phyloP scores from a whole-genome alignment of 2,888 invertebrate genomes.

The Agrypnus murinus region DNA sequence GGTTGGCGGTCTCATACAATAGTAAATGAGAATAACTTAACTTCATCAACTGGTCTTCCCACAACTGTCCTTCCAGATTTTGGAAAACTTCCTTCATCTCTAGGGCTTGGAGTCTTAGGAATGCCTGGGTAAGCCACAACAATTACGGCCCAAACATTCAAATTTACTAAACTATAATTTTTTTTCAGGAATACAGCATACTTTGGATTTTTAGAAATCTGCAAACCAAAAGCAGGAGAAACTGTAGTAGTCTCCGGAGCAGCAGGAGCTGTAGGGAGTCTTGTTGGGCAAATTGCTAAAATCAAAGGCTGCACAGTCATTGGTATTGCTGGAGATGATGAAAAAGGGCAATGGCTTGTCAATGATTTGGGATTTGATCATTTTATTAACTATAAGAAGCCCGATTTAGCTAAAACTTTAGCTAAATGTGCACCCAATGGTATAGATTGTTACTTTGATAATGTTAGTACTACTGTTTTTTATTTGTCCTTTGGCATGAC shows the following conservation, averaged over 20 bases:
- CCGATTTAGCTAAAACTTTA: slow-evolving; percentile 73
- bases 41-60: slow-evolving; percentile 68
- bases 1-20: slow-evolving; percentile 82
- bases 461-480: slow-evolving; percentile 70
- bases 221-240: slow-evolving; percentile 82
- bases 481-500: too few relatives aligned
- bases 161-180: background rate
- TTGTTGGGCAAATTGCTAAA: slow-evolving; percentile 87
- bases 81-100: slow-evolving; percentile 75
- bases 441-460: slow-evolving; percentile 85
- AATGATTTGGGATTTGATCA: slow-evolving; percentile 79
- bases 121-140: background rate
- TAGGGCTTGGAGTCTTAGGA: slow-evolving; percentile 78
- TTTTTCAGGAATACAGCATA: slow-evolving; percentile 80
- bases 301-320: slow-evolving; percentile 81
- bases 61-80: slow-evolving; percentile 74
- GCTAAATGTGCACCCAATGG: slow-evolving; percentile 79
- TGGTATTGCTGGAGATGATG: slow-evolving; percentile 81
- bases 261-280: slow-evolving; percentile 85
- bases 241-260: slow-evolving; percentile 83
- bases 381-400: slow-evolving; percentile 84
- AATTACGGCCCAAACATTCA: background rate
- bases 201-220: slow-evolving; percentile 83
- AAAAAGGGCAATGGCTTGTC: slow-evolving; percentile 80
- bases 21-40: slow-evolving; percentile 78